Conservation (phyloP, 2,797 vertebrate species). For the Mallotus villosus region DNA sequence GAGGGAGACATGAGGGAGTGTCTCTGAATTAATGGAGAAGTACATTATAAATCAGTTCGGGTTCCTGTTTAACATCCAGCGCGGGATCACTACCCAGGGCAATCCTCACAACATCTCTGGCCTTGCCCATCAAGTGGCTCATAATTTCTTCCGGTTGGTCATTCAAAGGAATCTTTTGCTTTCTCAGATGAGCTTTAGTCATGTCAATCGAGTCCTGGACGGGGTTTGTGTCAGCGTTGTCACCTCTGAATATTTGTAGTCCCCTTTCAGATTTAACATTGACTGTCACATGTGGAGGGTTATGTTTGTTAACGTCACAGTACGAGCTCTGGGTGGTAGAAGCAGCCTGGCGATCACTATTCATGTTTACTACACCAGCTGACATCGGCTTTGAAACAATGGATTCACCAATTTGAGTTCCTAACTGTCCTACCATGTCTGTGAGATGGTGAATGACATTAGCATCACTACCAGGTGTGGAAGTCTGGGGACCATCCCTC, state of each 20-base stretch:
- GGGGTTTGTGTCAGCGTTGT: not conserved
- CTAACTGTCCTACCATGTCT: constrained; percentile 27
- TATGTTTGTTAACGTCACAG: not conserved
- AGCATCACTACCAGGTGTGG: constrained; percentile 27
- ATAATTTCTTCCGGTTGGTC: not conserved
- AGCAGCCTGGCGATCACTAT: not conserved
- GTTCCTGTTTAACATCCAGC: not conserved
- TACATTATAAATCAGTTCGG: constrained; percentile 9
- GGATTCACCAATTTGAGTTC: not conserved
- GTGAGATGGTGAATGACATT: constrained; percentile 22
- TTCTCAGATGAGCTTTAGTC: too few relatives aligned
- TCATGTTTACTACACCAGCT: not conserved
- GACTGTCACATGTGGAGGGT: not conserved
- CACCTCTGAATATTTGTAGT: constrained; percentile 57
- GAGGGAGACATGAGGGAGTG: constrained; percentile 18
- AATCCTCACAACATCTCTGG: constrained; percentile 24
- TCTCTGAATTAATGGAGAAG: constrained; percentile 28
- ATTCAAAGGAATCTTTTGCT: too few relatives aligned
- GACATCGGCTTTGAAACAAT: not conserved
- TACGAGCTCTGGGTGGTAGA: not conserved
- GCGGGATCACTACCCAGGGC: constrained; percentile 3
- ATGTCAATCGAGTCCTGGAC: too few relatives aligned
- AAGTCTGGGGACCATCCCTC: constrained; percentile 10
- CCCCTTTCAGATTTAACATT: constrained; percentile 43
- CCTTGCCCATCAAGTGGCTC: constrained; percentile 18